A percentile compares a stretch with the other conserved stretches of the same genome.
These are phyloP conservation scores for Procavia capensis DNA, from an alignment of 2,113 vertebrate species.

Conservation along the genomic window DNA sequence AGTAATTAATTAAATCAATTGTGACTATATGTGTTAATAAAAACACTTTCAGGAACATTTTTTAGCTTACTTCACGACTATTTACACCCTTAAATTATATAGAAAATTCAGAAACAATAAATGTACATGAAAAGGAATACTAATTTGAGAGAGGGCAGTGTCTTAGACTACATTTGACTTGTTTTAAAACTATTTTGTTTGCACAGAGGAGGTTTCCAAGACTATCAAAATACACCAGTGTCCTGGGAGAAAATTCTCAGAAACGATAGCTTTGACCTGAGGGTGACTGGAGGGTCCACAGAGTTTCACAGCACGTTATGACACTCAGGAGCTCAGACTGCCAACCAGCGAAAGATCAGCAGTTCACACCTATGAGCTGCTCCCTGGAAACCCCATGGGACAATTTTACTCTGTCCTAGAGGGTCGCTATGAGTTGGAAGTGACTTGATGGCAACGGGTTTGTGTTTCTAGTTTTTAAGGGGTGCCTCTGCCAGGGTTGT, in stretches of 20 bases:
- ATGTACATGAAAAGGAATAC: neutral
- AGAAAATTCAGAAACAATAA: slow-evolving; percentile 14
- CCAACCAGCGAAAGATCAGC: too few relatives aligned
- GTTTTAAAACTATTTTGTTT: slow-evolving; percentile 34
- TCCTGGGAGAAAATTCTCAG: slow-evolving; percentile 6
- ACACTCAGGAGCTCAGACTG: too few relatives aligned
- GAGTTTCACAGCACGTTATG: neutral
- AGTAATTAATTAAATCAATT: slow-evolving; percentile 7
- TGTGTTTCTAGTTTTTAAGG: neutral
- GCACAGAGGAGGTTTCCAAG: slow-evolving; percentile 1
- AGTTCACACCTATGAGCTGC: too few relatives aligned
- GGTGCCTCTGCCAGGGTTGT: neutral
- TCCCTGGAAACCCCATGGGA: too few relatives aligned
- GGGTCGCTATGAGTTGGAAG: too few relatives aligned
- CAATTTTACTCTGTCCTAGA: too few relatives aligned
- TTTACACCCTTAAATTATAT: neutral
- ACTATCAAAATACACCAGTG: neutral
- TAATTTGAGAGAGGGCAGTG: neutral
- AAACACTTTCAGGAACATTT: neutral
- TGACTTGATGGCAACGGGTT: too few relatives aligned
- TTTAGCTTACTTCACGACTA: neutral
- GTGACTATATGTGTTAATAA: neutral
- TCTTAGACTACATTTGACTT: neutral
- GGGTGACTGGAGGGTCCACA: neutral
- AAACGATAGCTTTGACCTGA: neutral